Evolutionary conservation across 1,140 invertebrate genomes (phyloP).

Genomic region (Drosophila mauritiana): DNA sequence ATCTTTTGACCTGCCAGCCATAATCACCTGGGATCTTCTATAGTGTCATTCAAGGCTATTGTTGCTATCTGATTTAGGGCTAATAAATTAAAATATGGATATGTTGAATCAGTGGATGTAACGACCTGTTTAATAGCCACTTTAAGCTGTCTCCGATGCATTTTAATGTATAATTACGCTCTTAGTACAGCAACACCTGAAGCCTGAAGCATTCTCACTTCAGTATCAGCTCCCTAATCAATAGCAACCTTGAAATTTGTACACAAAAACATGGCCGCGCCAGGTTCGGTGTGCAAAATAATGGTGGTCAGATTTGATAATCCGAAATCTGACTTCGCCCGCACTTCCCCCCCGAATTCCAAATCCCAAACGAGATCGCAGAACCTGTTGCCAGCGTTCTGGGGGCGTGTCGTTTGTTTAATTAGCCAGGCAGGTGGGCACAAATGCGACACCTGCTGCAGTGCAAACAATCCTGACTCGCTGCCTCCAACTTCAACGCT

Average conservation of each 20-base stretch:
- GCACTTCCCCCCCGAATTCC: not conserved
- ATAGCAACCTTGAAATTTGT: constrained; percentile 21
- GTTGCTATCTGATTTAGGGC: not conserved
- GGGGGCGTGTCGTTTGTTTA: constrained; percentile 23
- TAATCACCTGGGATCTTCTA: constrained; percentile 1
- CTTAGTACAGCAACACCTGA: not conserved
- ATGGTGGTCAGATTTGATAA: constrained; percentile 21
- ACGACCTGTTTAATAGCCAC: not conserved
- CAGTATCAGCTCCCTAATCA: constrained; percentile 18
- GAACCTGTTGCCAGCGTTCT: constrained; percentile 22
- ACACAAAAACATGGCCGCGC: constrained; percentile 26
- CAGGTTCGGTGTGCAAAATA: constrained; percentile 15
- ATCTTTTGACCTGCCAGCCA: not conserved
- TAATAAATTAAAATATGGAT: not conserved
- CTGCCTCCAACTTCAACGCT: not conserved
- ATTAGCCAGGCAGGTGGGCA: constrained; percentile 11
- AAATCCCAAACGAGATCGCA: constrained; percentile 16
- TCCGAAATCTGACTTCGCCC: not conserved
- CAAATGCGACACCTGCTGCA: constrained; percentile 22
- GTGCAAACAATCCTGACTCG: constrained; percentile 32
- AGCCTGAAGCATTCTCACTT: no score
- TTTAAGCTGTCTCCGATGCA: not conserved
- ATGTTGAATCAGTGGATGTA: not conserved
- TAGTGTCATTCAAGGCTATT: constrained; percentile 10
- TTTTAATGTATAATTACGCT: not conserved